Evolutionary conservation across 1,140 invertebrate species (phyloP).

Genomic region (Drosophila ananassae): DNA sequence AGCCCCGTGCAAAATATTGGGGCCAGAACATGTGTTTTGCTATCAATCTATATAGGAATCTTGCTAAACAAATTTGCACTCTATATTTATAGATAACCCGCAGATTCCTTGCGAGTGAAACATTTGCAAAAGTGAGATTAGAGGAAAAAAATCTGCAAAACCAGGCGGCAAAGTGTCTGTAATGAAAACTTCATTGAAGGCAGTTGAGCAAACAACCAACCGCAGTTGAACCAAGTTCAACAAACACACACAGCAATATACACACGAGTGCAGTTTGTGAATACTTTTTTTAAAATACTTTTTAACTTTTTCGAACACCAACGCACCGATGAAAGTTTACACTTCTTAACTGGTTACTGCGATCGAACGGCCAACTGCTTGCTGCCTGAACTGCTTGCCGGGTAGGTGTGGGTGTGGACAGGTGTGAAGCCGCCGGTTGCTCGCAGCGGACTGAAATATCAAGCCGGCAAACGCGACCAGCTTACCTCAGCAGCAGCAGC

Average conservation of each 20-base stretch:
- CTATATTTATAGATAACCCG: background rate
- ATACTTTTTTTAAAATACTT: constrained; percentile 20
- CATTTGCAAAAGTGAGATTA: background rate
- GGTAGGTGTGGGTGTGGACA: constrained; percentile 40
- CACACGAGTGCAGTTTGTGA: constrained; percentile 13
- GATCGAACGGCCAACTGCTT: constrained; percentile 17
- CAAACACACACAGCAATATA: constrained; percentile 5
- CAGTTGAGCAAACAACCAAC: constrained; percentile 57
- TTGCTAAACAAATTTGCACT: background rate
- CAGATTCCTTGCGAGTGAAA: constrained; percentile 1
- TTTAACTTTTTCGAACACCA: constrained; percentile 27
- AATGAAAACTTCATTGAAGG: constrained; percentile 56
- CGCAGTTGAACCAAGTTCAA: constrained; percentile 20
- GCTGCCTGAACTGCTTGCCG: constrained; percentile 29
- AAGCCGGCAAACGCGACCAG: constrained; percentile 35
- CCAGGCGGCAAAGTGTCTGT: constrained; percentile 36
- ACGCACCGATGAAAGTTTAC: constrained; percentile 37
- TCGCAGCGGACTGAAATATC: constrained; percentile 69
- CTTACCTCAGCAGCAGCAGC: constrained; percentile 50
- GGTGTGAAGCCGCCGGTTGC: constrained; percentile 74
- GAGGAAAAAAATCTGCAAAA: constrained; percentile 5
- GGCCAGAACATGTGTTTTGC: background rate
- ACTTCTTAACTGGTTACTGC: constrained; percentile 14
- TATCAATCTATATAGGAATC: background rate
- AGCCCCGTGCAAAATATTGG: too few relatives aligned